Evolutionary conservation across 2,797 vertebrate genomes (phyloP).

Genomic region (Delichon dasypus): DNA sequence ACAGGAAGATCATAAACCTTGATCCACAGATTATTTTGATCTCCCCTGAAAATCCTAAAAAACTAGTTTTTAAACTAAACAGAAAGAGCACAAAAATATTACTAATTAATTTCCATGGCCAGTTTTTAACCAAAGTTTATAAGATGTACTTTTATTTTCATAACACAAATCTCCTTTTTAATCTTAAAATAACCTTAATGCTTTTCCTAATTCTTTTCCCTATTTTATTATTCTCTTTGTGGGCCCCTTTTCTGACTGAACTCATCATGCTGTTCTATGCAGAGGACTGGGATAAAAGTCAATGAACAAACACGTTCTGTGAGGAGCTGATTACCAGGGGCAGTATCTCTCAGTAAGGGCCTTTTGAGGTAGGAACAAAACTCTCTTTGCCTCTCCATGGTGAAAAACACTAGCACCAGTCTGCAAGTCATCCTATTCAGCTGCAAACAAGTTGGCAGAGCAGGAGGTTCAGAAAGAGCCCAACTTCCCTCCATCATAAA

Average conservation of each 20-base stretch:
- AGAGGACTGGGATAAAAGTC: not conserved
- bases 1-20: not conserved
- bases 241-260: not conserved
- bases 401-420: not conserved
- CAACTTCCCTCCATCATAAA: not conserved
- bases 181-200: not conserved
- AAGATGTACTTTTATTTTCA: not conserved
- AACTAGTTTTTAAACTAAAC: not conserved
- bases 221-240: not conserved
- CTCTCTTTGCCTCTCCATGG: not conserved
- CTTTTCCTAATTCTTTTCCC: not conserved
- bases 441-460: not conserved
- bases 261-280: not conserved
- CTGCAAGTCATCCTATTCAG: not conserved
- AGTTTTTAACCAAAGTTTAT: not conserved
- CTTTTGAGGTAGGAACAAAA: not conserved
- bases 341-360: not conserved
- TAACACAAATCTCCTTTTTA: not conserved
- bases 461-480: not conserved
- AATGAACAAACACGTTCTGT: not conserved
- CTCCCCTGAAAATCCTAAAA: rapidly evolving
- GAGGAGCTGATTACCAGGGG: not conserved
- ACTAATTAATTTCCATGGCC: not conserved
- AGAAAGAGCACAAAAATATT: not conserved
- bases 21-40: not conserved